These are phyloP conservation scores for Serrognathus titanus DNA, from an alignment of 2,888 invertebrate species.

Conservation along the genomic window DNA sequence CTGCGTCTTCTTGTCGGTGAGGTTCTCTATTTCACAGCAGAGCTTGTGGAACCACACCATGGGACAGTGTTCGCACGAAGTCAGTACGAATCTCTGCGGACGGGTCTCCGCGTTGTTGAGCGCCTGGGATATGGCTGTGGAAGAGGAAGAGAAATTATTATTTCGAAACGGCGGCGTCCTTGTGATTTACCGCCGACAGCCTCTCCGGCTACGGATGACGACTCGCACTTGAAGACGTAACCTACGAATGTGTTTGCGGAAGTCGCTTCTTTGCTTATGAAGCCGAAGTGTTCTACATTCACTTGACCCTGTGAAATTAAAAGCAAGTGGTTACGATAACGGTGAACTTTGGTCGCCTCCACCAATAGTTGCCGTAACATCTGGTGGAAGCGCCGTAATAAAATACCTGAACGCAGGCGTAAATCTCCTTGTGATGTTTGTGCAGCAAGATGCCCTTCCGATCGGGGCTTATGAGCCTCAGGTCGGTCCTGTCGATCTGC, in stretches of 20 bases:
- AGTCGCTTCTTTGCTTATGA: slow-evolving; percentile 79
- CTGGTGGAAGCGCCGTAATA: too few relatives aligned
- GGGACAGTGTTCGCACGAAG: slow-evolving; percentile 91
- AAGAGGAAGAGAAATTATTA: slow-evolving; percentile 6
- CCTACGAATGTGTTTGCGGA: slow-evolving; percentile 66
- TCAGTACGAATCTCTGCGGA: slow-evolving; percentile 59
- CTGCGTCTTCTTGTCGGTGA: slow-evolving; percentile 76
- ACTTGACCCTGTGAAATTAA: slow-evolving; percentile 61
- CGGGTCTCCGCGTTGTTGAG: slow-evolving; percentile 52
- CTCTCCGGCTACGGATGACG: slow-evolving; percentile 76
- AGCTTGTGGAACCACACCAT: slow-evolving; percentile 93
- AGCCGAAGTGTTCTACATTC: slow-evolving; percentile 86
- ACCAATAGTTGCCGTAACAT: too few relatives aligned
- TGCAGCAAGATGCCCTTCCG: slow-evolving; percentile 85
- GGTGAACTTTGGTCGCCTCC: too few relatives aligned
- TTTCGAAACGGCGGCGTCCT: background rate
- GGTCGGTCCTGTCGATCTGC: slow-evolving; percentile 80
- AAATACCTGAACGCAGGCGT: slow-evolving; percentile 75
- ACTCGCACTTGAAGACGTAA: slow-evolving; percentile 87
- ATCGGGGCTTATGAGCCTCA: slow-evolving; percentile 89
- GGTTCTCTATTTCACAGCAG: slow-evolving; percentile 79
- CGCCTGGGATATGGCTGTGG: slow-evolving; percentile 75
- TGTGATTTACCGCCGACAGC: slow-evolving; percentile 56
- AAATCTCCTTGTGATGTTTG: slow-evolving; percentile 83
- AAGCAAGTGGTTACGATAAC: background rate